These are phyloP conservation scores for Leucoma salicis DNA, from an alignment of 2,888 invertebrate genomes.

Conservation along the genomic window DNA sequence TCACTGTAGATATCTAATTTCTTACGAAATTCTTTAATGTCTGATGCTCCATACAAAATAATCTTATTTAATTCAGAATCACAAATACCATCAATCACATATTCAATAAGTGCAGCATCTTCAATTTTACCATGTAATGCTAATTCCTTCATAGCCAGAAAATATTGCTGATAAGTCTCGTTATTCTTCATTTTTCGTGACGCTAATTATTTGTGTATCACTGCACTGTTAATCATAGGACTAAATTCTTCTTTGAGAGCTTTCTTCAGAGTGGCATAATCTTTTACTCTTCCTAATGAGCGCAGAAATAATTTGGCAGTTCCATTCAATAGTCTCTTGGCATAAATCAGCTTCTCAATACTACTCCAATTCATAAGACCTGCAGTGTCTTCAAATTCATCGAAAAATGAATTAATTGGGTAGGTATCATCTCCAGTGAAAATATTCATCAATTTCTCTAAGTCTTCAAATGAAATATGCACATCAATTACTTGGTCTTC, in stretches of 20 bases:
- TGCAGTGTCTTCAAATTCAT: conserved; percentile 5
- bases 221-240: conserved; percentile 10
- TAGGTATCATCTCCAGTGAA: conserved; percentile 8
- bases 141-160: conserved; percentile 47
- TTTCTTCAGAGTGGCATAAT: neutral
- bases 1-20: conserved; percentile 16
- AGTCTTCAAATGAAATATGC: conserved; percentile 6
- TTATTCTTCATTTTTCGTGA: conserved; percentile 30
- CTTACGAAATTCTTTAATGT: conserved; percentile 23
- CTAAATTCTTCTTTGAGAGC: conserved; percentile 11
- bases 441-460: conserved; percentile 4
- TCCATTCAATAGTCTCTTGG: conserved; percentile 4
- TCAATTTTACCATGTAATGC: conserved; percentile 44
- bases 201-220: conserved; percentile 7
- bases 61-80: conserved; percentile 29
- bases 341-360: conserved; percentile 7
- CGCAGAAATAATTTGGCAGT: conserved; percentile 9
- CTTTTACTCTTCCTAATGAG: conserved; percentile 7
- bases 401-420: neutral
- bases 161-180: conserved; percentile 49
- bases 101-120: conserved; percentile 45
- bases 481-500: neutral
- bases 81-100: conserved; percentile 50
- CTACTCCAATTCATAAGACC: conserved; percentile 4
- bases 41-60: conserved; percentile 26